Evolutionary conservation across 2,888 invertebrate species (phyloP).

Genomic region (Himalopsyche japonica): DNA sequence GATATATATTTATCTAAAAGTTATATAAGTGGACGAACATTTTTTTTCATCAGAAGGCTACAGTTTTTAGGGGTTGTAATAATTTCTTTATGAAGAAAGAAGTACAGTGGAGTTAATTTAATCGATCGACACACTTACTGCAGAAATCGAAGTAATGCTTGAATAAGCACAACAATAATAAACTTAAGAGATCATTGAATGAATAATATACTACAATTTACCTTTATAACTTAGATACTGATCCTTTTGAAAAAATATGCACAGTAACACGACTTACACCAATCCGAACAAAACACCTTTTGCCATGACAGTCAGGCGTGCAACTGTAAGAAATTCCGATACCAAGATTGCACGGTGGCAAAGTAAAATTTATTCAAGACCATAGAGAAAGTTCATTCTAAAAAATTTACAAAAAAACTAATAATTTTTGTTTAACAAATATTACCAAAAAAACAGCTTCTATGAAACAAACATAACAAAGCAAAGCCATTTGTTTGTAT

Average conservation of each 20-base stretch:
- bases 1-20: not conserved
- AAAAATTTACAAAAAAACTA: too few relatives aligned
- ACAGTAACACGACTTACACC: slow-evolving; percentile 21
- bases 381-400: not conserved
- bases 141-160: not conserved
- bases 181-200: not conserved
- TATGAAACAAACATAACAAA: too few relatives aligned
- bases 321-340: slow-evolving; percentile 16
- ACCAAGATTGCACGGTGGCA: not conserved
- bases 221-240: slow-evolving; percentile 11
- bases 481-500: too few relatives aligned
- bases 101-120: slow-evolving; percentile 12
- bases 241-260: slow-evolving; percentile 12
- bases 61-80: slow-evolving; percentile 24
- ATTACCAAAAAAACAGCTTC: too few relatives aligned
- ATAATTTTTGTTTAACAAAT: too few relatives aligned
- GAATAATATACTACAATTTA: slow-evolving; percentile 1
- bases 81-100: slow-evolving; percentile 12
- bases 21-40: not conserved
- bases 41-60: not conserved
- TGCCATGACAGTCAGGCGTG: slow-evolving; percentile 35
- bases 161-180: not conserved
- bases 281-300: slow-evolving; percentile 28
- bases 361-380: not conserved
- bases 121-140: slow-evolving; percentile 34